These are phyloP conservation scores for Phocides pigmalion DNA, from an alignment of 1,140 invertebrate species.

Conservation along the genomic window DNA sequence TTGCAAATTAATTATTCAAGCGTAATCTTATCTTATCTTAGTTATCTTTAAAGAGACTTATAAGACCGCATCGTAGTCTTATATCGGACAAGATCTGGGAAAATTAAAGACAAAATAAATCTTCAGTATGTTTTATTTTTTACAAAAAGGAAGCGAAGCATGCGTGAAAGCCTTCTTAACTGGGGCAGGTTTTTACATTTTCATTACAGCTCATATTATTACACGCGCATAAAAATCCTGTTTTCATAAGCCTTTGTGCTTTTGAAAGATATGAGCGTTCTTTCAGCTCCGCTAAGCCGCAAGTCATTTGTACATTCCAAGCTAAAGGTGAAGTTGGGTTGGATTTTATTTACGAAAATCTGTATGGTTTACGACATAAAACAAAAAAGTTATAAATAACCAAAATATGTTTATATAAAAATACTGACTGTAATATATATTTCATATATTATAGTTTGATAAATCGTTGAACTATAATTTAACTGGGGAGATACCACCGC, in stretches of 20 bases:
- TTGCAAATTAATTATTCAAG: no score
- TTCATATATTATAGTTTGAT: no score
- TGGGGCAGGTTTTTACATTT: slow-evolving; percentile 35
- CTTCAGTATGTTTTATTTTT: not conserved
- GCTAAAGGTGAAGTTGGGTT: not conserved
- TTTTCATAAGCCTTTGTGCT: slow-evolving; percentile 12
- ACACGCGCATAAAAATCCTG: slow-evolving; percentile 15
- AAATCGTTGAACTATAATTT: no score
- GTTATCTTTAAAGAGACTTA: no score
- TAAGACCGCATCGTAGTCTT: not conserved
- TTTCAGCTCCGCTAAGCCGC: slow-evolving; percentile 1
- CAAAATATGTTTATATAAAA: no score
- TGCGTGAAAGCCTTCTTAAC: slow-evolving; percentile 37
- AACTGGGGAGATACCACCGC: no score
- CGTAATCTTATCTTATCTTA: no score
- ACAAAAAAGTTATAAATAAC: not conserved
- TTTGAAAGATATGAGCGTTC: slow-evolving; percentile 11
- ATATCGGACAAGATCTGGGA: not conserved
- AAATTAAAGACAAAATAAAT: slow-evolving; percentile 3
- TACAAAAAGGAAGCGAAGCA: slow-evolving; percentile 27
- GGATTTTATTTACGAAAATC: not conserved
- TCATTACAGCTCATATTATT: slow-evolving; percentile 28
- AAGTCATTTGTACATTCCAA: slow-evolving; percentile 10
- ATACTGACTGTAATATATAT: no score
- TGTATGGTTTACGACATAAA: no score